A percentile compares a stretch with the other conserved stretches of the same genome.
phyloP scores from a whole-genome alignment of 2,888 invertebrate species.

The Helleia helle region DNA sequence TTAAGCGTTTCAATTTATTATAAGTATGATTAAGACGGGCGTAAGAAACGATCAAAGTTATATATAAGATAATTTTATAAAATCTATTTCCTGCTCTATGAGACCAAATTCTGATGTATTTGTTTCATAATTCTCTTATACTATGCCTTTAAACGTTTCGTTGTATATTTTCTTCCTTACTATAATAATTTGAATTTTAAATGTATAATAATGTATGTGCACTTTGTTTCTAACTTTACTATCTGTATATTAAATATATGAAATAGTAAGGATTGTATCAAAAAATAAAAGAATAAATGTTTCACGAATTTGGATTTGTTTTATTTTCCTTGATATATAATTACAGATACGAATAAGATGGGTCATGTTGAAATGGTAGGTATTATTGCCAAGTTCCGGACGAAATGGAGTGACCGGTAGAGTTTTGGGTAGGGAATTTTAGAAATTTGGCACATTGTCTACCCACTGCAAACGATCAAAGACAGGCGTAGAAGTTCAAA shows the following conservation, averaged over 20 bases:
- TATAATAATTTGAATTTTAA: slow-evolving; percentile 10
- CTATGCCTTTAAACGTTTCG: slow-evolving; percentile 8
- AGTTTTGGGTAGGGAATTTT: no score
- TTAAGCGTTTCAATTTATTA: slow-evolving; percentile 72
- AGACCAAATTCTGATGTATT: slow-evolving; percentile 32
- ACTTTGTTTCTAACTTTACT: slow-evolving; percentile 29
- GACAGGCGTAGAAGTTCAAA: no score
- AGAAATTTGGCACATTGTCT: no score
- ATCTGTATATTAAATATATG: slow-evolving; percentile 37
- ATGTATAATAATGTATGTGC: slow-evolving; percentile 11
- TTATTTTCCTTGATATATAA: no score
- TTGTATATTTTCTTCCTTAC: slow-evolving; percentile 1
- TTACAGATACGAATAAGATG: no score
- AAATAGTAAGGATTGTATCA: slow-evolving; percentile 42
- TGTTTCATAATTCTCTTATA: slow-evolving; percentile 26
- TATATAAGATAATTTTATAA: slow-evolving; percentile 54
- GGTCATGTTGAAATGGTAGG: no score
- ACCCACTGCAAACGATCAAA: no score
- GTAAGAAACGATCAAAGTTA: slow-evolving; percentile 53
- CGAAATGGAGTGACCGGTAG: no score
- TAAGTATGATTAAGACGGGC: slow-evolving; percentile 37
- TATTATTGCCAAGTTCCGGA: no score
- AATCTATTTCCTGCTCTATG: slow-evolving; percentile 41
- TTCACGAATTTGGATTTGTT: slow-evolving; percentile 38
- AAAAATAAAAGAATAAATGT: slow-evolving; percentile 58